Conservation (phyloP, 2,797 vertebrate species). For the Loriculus beryllinus region DNA sequence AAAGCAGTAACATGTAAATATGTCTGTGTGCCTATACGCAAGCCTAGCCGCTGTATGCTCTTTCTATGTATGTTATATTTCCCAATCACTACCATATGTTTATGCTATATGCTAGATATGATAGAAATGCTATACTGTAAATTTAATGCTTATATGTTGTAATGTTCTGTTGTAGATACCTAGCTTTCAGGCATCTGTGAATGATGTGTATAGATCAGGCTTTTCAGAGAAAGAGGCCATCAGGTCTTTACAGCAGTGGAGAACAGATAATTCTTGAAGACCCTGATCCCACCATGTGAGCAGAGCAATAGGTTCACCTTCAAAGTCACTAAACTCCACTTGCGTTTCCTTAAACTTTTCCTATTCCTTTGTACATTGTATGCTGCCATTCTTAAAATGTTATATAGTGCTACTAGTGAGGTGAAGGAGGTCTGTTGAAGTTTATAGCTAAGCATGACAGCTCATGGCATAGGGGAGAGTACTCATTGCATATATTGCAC, state of each 20-base stretch:
- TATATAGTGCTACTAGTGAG: neutral
- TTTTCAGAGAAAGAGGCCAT: neutral
- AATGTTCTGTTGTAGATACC: neutral
- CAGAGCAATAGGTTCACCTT: neutral
- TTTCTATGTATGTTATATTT: neutral
- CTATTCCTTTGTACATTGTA: neutral
- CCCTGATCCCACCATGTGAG: neutral
- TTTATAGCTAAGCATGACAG: neutral
- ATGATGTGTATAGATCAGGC: neutral
- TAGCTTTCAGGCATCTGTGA: neutral
- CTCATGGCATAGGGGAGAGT: neutral
- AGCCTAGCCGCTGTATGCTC: neutral
- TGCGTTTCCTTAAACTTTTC: neutral
- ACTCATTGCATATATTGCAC: fast-evolving
- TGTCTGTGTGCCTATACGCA: neutral
- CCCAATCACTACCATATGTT: neutral
- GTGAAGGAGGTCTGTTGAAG: neutral
- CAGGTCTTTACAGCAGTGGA: neutral
- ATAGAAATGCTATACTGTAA: neutral
- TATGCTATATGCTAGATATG: neutral
- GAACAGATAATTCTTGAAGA: neutral
- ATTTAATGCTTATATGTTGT: neutral
- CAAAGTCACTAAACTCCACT: neutral
- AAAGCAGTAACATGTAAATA: neutral
- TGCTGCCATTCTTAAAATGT: neutral